Percentiles rank a stretch among this genome's conserved stretches.
phyloP scores from a whole-genome alignment of 53 echinoderm and acorn worm species.

The Henricia sp. region DNA sequence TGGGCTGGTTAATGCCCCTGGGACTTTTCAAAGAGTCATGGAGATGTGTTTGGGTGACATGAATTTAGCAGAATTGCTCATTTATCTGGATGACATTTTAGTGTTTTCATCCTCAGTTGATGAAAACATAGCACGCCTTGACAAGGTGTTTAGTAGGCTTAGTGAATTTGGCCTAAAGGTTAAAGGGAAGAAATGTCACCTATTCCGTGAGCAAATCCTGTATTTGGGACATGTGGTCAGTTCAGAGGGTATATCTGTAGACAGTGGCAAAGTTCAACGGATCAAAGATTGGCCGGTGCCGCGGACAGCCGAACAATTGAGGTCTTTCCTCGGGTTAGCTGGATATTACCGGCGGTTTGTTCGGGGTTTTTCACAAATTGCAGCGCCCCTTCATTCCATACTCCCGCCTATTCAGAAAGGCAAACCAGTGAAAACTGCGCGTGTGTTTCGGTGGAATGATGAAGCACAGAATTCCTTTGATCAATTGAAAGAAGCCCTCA shows the following conservation, averaged over 20 bases:
- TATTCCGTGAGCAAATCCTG: conserved; percentile 1
- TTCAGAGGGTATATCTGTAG: conserved; percentile 30
- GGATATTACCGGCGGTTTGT: not conserved
- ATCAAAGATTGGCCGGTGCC: conserved; percentile 42
- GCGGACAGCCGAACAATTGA: conserved; percentile 13
- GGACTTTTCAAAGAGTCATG: too few species aligned
- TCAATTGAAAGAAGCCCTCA: conserved; percentile 27
- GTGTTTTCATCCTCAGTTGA: conserved; percentile 37
- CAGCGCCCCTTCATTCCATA: not conserved
- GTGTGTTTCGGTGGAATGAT: not conserved
- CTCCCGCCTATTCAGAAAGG: not conserved
- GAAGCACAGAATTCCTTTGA: conserved; percentile 25
- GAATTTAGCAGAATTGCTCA: not conserved
- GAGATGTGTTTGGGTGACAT: not conserved
- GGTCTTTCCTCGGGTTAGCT: conserved; percentile 4
- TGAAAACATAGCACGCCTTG: conserved; percentile 21
- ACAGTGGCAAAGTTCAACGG: conserved; percentile 41
- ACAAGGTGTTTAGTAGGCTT: conserved; percentile 32
- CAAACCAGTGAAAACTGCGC: not conserved
- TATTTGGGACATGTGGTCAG: conserved; percentile 60
- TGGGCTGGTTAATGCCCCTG: too few species aligned
- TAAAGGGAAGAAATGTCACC: conserved; percentile 50
- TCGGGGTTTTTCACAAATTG: not conserved
- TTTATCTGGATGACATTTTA: too few species aligned
- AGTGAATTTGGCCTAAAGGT: conserved; percentile 47